phyloP scores from a whole-genome alignment of 2,113 vertebrate species.

The Microtus pennsylvanicus region DNA sequence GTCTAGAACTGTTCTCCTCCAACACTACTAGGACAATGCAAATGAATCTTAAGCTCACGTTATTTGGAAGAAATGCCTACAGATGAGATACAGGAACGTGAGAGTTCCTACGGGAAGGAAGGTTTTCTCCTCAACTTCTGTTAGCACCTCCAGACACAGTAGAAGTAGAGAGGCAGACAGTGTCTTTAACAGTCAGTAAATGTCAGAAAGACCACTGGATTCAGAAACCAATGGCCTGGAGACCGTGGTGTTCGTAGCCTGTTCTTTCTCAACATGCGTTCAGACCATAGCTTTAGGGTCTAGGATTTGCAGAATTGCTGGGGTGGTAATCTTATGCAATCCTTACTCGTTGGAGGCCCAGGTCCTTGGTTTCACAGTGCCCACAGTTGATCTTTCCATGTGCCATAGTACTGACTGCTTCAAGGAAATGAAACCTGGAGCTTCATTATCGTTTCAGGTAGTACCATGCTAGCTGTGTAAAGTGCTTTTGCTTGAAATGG shows the following conservation, averaged over 20 bases:
- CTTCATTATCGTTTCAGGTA: constrained; percentile 17
- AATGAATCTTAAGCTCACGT: constrained; percentile 50
- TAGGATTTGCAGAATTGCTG: constrained; percentile 33
- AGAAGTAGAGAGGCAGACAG: neutral
- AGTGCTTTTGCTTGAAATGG: neutral
- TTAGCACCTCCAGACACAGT: neutral
- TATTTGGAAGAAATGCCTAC: constrained; percentile 53
- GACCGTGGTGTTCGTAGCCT: neutral
- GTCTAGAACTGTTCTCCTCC: constrained; percentile 6
- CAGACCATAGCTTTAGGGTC: neutral
- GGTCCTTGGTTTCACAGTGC: neutral
- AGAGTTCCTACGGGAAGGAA: constrained; percentile 38
- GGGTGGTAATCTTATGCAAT: neutral
- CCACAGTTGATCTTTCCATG: neutral
- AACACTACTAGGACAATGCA: neutral
- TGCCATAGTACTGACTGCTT: neutral
- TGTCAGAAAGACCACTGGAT: neutral
- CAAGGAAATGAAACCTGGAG: constrained; percentile 17
- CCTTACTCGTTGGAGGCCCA: neutral
- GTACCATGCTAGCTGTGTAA: neutral
- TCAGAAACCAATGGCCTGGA: neutral
- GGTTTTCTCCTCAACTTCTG: neutral
- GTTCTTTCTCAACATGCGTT: neutral
- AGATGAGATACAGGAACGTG: constrained; percentile 41
- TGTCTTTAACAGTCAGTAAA: neutral